phyloP scores from a whole-genome alignment of 1,140 invertebrate species.

The Palaemon carinicauda region DNA sequence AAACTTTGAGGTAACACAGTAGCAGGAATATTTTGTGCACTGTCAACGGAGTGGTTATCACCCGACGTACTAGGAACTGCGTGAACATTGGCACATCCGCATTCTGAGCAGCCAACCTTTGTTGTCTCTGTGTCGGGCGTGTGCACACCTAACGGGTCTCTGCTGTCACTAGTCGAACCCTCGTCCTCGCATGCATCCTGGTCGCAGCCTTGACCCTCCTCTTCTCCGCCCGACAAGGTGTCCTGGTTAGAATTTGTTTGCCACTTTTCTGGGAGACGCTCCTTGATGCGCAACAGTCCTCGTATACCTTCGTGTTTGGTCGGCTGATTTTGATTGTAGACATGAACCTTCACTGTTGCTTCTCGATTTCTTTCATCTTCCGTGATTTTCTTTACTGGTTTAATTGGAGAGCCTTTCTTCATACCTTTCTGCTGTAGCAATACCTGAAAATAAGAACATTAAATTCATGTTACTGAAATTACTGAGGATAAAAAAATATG shows the following conservation, averaged over 20 bases:
- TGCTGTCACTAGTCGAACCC: neutral
- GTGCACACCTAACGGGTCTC: neutral
- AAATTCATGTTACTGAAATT: neutral
- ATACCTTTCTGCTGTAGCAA: slow-evolving; percentile 56
- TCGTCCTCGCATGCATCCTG: neutral
- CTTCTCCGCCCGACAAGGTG: neutral
- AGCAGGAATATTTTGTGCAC: neutral
- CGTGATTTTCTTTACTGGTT: neutral
- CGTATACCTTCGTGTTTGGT: slow-evolving; percentile 32
- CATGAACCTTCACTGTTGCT: slow-evolving; percentile 55
- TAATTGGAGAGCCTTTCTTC: slow-evolving; percentile 42
- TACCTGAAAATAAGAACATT: slow-evolving; percentile 34
- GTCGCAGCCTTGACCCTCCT: neutral
- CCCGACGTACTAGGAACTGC: slow-evolving; percentile 46
- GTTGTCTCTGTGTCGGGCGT: slow-evolving; percentile 1
- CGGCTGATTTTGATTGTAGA: slow-evolving; percentile 52
- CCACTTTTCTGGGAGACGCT: slow-evolving; percentile 52
- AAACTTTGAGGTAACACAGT: neutral
- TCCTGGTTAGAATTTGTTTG: slow-evolving; percentile 29
- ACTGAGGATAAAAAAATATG: neutral
- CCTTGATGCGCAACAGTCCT: slow-evolving; percentile 48
- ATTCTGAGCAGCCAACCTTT: slow-evolving; percentile 40
- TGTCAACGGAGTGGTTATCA: neutral
- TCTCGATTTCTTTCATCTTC: slow-evolving; percentile 37
- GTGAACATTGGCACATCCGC: slow-evolving; percentile 41